Evolutionary conservation across 2,888 invertebrate species (phyloP).

Genomic region (Aphodius granarius): DNA sequence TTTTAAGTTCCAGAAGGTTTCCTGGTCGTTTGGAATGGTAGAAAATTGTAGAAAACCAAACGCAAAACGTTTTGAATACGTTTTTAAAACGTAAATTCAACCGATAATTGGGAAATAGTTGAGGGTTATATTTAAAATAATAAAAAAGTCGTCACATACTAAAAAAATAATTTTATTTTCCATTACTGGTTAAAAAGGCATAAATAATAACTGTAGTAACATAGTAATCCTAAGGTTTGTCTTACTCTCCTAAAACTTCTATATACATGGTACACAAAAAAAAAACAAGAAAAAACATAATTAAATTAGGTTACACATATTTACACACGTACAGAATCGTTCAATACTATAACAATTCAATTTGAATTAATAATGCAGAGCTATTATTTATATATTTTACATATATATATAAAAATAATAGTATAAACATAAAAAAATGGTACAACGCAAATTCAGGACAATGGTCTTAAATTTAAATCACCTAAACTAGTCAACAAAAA

Average conservation of each 20-base stretch:
- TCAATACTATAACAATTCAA: neutral
- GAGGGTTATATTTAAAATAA: neutral
- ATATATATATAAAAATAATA: neutral
- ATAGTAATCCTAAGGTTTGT: conserved; percentile 17
- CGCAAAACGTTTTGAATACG: no score
- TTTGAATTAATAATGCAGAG: neutral
- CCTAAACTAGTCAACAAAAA: conserved; percentile 29
- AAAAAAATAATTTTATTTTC: conserved; percentile 24
- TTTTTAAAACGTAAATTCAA: neutral
- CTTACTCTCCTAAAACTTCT: conserved; percentile 28
- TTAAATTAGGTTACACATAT: neutral
- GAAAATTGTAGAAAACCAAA: no score
- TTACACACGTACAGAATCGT: neutral
- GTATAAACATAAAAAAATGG: neutral
- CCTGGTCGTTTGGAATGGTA: no score
- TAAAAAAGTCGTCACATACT: neutral
- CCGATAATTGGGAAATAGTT: neutral
- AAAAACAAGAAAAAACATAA: conserved; percentile 5
- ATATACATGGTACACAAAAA: conserved; percentile 23
- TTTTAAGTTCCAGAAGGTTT: no score
- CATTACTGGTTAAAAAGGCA: conserved; percentile 28
- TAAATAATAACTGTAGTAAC: conserved; percentile 28
- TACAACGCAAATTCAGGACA: neutral
- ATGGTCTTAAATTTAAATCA: neutral
- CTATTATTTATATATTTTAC: neutral